Conservation (phyloP, 2,797 vertebrate species). For the Alca torda region DNA sequence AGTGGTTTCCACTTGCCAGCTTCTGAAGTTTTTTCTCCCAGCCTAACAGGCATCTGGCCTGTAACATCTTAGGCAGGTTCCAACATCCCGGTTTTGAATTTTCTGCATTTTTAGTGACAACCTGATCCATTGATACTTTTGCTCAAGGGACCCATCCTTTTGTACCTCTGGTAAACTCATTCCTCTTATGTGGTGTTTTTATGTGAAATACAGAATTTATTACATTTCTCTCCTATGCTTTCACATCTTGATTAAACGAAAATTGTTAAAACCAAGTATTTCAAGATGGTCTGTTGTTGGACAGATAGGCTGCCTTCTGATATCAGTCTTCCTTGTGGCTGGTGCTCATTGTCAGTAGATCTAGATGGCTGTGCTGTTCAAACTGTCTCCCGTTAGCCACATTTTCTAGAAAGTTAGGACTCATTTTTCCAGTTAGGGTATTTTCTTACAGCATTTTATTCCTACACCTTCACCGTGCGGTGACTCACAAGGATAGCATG, state of each 20-base stretch:
- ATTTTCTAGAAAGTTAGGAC: background rate
- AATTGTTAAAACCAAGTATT: background rate
- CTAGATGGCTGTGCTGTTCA: background rate
- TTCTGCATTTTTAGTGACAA: background rate
- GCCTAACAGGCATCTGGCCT: background rate
- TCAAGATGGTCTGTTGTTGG: background rate
- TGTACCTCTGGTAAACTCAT: background rate
- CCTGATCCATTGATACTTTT: background rate
- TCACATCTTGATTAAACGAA: background rate
- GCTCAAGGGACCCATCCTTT: background rate
- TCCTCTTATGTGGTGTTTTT: background rate
- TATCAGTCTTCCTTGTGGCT: background rate
- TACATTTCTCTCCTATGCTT: background rate
- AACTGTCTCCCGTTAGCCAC: fast-evolving
- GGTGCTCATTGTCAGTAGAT: background rate
- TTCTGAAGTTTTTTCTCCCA: background rate
- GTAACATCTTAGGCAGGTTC: background rate
- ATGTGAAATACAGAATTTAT: background rate
- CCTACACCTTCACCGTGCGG: fast-evolving
- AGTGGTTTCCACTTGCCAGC: background rate
- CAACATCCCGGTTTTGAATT: background rate
- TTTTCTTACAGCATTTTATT: background rate
- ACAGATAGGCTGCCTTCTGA: background rate
- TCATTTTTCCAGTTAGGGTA: background rate
- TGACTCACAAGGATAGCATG: background rate